phyloP scores from a whole-genome alignment of 1,140 invertebrate genomes.

The Diabrotica virgifera region DNA sequence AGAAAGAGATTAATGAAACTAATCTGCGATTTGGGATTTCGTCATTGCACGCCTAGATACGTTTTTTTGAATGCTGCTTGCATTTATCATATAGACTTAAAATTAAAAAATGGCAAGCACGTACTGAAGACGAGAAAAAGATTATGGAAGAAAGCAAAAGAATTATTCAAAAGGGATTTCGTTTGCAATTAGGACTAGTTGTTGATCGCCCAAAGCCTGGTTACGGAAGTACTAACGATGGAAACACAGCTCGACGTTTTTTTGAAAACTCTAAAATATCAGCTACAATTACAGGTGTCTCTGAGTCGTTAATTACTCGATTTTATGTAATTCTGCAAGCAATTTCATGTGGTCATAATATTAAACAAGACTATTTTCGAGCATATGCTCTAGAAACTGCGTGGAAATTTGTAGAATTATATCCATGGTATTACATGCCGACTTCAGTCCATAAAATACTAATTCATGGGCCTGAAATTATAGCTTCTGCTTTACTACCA shows the following conservation, averaged over 20 bases:
- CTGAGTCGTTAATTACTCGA: no score
- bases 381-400: no score
- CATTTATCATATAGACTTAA: constrained; percentile 20
- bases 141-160: constrained; percentile 13
- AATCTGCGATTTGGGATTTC: constrained; percentile 14
- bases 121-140: not conserved
- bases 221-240: constrained; percentile 17
- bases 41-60: constrained; percentile 21
- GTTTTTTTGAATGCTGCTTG: constrained; percentile 25
- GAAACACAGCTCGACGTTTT: constrained; percentile 20
- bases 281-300: no score
- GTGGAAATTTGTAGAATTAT: no score
- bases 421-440: no score
- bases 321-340: no score
- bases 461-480: no score
- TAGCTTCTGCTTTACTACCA: no score
- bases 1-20: not conserved
- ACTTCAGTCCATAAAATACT: no score
- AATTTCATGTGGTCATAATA: no score
- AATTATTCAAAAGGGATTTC: constrained; percentile 20
- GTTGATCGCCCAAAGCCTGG: constrained; percentile 18
- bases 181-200: not conserved
- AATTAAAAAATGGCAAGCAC: constrained; percentile 11
- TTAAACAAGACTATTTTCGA: no score
- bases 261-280: constrained; percentile 13